These are phyloP conservation scores for Lithobates pipiens DNA, from an alignment of 2,797 vertebrate species.

Conservation along the genomic window DNA sequence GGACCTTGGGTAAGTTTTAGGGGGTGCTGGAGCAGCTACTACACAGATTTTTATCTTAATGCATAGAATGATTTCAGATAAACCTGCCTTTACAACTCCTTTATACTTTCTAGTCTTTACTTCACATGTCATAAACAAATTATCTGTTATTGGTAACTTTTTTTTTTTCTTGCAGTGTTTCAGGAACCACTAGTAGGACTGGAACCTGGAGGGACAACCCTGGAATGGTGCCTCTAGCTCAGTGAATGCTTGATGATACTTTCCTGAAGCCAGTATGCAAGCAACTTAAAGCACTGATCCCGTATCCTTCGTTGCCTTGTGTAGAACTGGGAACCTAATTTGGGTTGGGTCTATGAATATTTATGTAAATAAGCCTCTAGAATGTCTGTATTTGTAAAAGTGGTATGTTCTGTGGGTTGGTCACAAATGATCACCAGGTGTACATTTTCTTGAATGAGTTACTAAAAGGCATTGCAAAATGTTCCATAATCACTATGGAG, in stretches of 20 bases:
- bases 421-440: conserved; percentile 42
- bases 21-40: too few species aligned
- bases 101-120: neutral
- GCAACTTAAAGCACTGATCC: neutral
- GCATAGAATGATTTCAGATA: too few species aligned
- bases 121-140: neutral
- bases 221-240: conserved; percentile 45
- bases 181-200: conserved; percentile 45
- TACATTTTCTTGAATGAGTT: neutral
- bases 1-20: too few species aligned
- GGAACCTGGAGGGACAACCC: conserved; percentile 30
- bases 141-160: neutral
- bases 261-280: neutral
- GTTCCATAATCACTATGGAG: neutral
- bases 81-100: too few species aligned
- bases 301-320: neutral
- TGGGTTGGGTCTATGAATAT: neutral
- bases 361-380: neutral
- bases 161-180: conserved; percentile 22
- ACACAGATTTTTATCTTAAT: too few species aligned
- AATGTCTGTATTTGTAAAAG: conserved; percentile 8
- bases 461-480: neutral
- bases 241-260: neutral
- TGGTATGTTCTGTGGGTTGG: conserved; percentile 3
- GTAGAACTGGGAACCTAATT: neutral